Percentiles rank a stretch among this genome's conserved stretches.
Evolutionary conservation across 2,113 vertebrate genomes (phyloP).

Genomic region (Panthera uncia): DNA sequence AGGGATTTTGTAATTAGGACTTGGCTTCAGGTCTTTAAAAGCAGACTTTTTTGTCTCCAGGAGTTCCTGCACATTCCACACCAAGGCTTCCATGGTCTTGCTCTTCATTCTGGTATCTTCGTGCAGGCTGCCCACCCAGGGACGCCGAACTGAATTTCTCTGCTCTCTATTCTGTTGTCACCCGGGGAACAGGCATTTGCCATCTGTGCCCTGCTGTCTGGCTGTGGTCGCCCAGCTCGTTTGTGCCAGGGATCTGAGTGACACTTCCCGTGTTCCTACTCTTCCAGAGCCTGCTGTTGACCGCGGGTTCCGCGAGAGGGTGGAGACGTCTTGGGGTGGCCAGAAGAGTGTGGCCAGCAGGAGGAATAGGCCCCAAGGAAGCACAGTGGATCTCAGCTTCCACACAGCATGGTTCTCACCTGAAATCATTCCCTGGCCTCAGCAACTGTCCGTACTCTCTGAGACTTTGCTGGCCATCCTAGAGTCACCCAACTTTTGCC

Average conservation of each 20-base stretch:
- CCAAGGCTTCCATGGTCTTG: background rate
- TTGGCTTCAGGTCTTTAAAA: background rate
- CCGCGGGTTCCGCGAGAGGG: background rate
- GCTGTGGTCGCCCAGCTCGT: rapidly evolving
- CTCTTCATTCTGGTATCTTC: background rate
- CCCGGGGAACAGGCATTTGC: background rate
- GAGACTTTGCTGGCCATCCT: background rate
- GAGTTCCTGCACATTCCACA: background rate
- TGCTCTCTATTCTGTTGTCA: background rate
- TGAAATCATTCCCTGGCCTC: background rate
- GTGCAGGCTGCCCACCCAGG: background rate
- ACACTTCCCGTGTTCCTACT: background rate
- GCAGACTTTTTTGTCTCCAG: background rate
- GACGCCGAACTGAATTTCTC: background rate
- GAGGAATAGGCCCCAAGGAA: background rate
- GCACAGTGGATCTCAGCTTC: background rate
- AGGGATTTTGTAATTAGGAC: background rate
- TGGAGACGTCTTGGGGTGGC: background rate
- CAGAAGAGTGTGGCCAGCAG: background rate
- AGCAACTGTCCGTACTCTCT: background rate
- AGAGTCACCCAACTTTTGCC: background rate
- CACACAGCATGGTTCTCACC: background rate
- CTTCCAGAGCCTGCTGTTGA: background rate
- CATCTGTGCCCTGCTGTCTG: background rate
- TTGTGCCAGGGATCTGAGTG: background rate